phyloP scores from a whole-genome alignment of 2,888 invertebrate species.

The Synanthedon myopaeformis region DNA sequence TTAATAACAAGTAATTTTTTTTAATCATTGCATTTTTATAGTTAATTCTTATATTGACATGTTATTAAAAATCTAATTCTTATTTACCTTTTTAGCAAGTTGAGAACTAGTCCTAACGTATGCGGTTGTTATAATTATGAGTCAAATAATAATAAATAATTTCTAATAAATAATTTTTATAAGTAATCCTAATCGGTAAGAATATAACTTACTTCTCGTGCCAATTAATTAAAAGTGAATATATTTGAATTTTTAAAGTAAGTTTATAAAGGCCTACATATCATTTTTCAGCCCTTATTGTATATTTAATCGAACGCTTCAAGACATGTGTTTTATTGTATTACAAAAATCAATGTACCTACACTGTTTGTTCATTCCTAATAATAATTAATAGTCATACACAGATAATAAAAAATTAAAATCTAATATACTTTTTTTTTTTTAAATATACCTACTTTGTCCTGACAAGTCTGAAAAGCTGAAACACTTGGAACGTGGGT shows the following conservation, averaged over 20 bases:
- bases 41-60: too few species aligned
- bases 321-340: background rate
- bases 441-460: background rate
- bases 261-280: conserved; percentile 14
- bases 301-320: conserved; percentile 7
- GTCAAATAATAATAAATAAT: conserved; percentile 8
- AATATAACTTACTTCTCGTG: conserved; percentile 27
- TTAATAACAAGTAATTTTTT: too few species aligned
- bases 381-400: background rate
- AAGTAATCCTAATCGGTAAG: conserved; percentile 5
- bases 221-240: conserved; percentile 32
- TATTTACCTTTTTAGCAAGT: too few species aligned
- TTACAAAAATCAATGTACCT: background rate
- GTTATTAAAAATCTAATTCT: too few species aligned
- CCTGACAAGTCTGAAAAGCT: too few species aligned
- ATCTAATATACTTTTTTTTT: background rate
- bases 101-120: too few species aligned
- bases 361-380: background rate
- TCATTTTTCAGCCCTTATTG: conserved; percentile 12
- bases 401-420: background rate
- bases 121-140: too few species aligned
- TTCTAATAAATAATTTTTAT: conserved; percentile 18
- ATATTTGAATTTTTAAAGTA: conserved; percentile 6
- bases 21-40: too few species aligned
- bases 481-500: too few species aligned